Evolutionary conservation across 2,888 invertebrate species (phyloP).

Genomic region (Eubasilissa splendida): DNA sequence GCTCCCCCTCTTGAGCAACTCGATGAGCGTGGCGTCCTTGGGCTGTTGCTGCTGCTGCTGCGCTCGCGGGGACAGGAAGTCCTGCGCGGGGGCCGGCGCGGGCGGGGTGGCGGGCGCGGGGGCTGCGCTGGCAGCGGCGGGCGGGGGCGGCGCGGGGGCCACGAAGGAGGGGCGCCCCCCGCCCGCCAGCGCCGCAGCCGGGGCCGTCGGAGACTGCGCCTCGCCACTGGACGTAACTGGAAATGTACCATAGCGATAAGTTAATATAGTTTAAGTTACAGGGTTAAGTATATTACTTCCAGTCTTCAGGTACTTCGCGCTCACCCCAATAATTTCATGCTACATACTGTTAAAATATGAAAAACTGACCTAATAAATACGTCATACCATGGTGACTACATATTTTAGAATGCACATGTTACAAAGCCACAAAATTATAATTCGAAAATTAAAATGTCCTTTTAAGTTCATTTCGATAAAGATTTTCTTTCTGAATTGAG

Average conservation of each 20-base stretch:
- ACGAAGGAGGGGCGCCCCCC: constrained; percentile 71
- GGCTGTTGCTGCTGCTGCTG: constrained; percentile 72
- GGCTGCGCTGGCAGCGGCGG: constrained; percentile 67
- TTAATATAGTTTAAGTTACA: no score
- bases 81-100: constrained; percentile 68
- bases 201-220: constrained; percentile 60
- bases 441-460: no score
- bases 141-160: constrained; percentile 75
- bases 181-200: constrained; percentile 63
- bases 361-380: no score
- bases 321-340: no score
- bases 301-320: no score
- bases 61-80: constrained; percentile 70
- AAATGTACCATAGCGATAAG: not conserved
- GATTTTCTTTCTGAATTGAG: no score
- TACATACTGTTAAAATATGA: no score
- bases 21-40: constrained; percentile 85
- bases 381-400: no score
- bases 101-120: constrained; percentile 57
- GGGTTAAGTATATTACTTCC: no score
- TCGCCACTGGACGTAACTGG: constrained; percentile 62
- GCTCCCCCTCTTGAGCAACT: constrained; percentile 81
- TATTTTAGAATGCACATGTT: no score
- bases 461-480: no score
- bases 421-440: no score